These are phyloP conservation scores for Cephonodes hylas DNA, from an alignment of 2,888 invertebrate genomes.

Conservation along the genomic window DNA sequence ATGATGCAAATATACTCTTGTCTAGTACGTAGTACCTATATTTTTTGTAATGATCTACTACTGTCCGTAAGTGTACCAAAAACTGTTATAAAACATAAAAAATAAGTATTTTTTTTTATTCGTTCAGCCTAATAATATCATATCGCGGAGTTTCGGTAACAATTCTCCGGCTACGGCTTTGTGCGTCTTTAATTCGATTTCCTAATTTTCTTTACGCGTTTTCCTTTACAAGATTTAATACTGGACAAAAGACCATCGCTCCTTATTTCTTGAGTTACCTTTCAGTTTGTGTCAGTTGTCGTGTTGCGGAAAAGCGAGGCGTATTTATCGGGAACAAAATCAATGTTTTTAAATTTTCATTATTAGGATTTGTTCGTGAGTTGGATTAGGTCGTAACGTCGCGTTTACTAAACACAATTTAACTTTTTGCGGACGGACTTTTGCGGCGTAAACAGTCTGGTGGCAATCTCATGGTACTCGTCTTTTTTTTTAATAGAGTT, in stretches of 20 bases:
- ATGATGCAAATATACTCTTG: too few relatives aligned
- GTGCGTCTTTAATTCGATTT: background rate
- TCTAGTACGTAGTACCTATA: too few relatives aligned
- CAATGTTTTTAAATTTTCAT: constrained; percentile 22
- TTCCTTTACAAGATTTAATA: background rate
- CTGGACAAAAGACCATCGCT: background rate
- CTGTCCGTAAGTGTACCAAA: too few relatives aligned
- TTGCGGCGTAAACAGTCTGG: background rate
- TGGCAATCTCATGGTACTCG: background rate
- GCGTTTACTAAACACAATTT: constrained; percentile 67
- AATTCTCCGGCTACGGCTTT: background rate
- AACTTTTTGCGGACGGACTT: constrained; percentile 43
- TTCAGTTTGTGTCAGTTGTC: background rate
- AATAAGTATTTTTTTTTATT: background rate
- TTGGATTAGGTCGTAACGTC: constrained; percentile 38
- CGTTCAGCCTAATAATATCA: background rate
- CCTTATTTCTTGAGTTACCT: background rate
- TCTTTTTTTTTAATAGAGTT: background rate
- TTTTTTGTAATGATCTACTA: too few relatives aligned
- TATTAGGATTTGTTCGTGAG: constrained; percentile 17
- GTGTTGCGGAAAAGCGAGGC: background rate
- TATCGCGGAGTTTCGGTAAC: background rate
- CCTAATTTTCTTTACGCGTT: constrained; percentile 4
- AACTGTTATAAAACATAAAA: background rate
- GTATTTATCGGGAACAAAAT: constrained; percentile 26